Percentiles rank a stretch among this genome's conserved stretches.
phyloP scores from a whole-genome alignment of 2,888 invertebrate genomes.

The Drosophila tripunctata region DNA sequence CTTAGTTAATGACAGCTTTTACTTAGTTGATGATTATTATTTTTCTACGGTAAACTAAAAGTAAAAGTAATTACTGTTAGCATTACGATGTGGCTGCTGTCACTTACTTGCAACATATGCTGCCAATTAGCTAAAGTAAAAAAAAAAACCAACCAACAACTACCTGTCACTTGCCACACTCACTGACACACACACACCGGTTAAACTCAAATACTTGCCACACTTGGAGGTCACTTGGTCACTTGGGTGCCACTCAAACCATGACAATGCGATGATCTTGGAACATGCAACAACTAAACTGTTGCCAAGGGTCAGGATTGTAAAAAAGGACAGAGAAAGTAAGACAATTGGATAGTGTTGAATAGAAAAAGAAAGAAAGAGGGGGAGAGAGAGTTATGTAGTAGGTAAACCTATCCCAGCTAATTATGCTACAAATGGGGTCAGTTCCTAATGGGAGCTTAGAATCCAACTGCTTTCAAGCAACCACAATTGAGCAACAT shows the following conservation, averaged over 20 bases:
- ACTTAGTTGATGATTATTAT: constrained; percentile 46
- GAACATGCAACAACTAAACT: constrained; percentile 37
- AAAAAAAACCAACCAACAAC: too few relatives aligned
- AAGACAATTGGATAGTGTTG: too few relatives aligned
- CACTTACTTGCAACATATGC: constrained; percentile 27
- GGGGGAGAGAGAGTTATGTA: background rate
- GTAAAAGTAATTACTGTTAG: constrained; percentile 40
- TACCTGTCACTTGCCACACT: constrained; percentile 5
- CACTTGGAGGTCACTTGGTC: constrained; percentile 32
- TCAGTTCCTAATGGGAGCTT: constrained; percentile 2
- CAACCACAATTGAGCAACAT: background rate
- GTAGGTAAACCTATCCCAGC: background rate
- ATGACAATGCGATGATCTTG: constrained; percentile 28
- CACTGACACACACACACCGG: background rate
- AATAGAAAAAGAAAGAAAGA: background rate
- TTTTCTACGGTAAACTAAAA: constrained; percentile 6
- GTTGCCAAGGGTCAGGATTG: constrained; percentile 20
- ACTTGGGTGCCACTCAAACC: constrained; percentile 12
- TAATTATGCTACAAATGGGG: constrained; percentile 16
- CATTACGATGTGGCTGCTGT: constrained; percentile 7
- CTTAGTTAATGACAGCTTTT: constrained; percentile 49
- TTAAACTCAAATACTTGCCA: background rate
- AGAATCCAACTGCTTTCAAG: constrained; percentile 4
- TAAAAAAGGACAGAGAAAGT: background rate
- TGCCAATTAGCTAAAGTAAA: constrained; percentile 51